Percentiles rank a stretch among this genome's conserved stretches.
Evolutionary conservation across 2,113 vertebrate species (phyloP).

Genomic region (Tychaedon coryphoeus): DNA sequence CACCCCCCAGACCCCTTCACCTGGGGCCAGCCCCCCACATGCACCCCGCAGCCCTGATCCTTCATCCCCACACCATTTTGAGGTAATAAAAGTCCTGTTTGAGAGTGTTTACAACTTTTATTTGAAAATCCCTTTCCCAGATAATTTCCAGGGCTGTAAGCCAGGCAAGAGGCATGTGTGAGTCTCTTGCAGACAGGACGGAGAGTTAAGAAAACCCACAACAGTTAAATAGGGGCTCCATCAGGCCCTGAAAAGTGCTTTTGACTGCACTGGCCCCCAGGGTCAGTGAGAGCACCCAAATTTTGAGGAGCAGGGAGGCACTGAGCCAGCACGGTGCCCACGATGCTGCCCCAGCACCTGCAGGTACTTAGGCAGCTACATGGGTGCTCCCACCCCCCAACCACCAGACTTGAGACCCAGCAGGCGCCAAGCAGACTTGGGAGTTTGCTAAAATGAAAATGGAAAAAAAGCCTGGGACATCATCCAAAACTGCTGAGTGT

Average conservation of each 20-base stretch:
- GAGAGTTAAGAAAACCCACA: not conserved
- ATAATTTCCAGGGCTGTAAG: not conserved
- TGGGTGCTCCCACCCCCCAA: not conserved
- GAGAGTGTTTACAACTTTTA: not conserved
- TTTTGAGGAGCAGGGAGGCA: not conserved
- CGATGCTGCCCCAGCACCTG: not conserved
- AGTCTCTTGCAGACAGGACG: not conserved
- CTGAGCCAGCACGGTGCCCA: fast-evolving
- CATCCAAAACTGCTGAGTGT: constrained; percentile 8
- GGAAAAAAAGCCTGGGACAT: not conserved
- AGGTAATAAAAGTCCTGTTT: not conserved
- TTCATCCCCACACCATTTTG: not conserved
- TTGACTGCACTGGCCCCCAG: fast-evolving
- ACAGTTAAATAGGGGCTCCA: not conserved
- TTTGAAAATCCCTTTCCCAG: not conserved
- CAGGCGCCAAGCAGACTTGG: not conserved
- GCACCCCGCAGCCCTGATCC: fast-evolving
- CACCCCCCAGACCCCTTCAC: not conserved
- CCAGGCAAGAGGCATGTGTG: fast-evolving
- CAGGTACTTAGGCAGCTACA: not conserved
- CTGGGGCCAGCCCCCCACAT: too few relatives aligned
- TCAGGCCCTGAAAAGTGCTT: not conserved
- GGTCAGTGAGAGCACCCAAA: fast-evolving
- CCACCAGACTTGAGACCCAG: not conserved
- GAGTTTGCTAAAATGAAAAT: constrained; percentile 14